Percentiles rank a stretch among this genome's conserved stretches.
These are phyloP conservation scores for Nyleta sp. DNA, from an alignment of 2,888 invertebrate genomes.

Conservation along the genomic window DNA sequence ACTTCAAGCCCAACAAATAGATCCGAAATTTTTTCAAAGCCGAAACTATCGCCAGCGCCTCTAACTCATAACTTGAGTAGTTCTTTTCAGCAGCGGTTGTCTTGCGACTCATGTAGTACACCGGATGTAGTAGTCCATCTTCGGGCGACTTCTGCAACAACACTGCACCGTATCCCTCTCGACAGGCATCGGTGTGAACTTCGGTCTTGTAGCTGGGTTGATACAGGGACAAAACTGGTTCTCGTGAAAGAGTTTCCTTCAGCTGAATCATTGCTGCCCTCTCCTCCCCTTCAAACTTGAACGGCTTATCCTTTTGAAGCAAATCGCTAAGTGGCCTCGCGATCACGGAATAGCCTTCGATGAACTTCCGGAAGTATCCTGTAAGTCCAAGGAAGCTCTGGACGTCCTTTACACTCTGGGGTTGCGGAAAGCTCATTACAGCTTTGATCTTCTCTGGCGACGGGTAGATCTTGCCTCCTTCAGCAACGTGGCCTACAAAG, in stretches of 20 bases:
- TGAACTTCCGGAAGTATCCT: background rate
- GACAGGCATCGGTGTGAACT: constrained; percentile 36
- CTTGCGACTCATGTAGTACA: constrained; percentile 24
- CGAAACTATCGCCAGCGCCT: constrained; percentile 24
- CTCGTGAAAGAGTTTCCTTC: background rate
- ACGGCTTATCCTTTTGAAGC: no score
- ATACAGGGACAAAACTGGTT: constrained; percentile 15
- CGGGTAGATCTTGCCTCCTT: constrained; percentile 36
- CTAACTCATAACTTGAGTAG: constrained; percentile 51
- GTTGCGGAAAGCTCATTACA: constrained; percentile 27
- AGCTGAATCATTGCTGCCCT: background rate
- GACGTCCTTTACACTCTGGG: constrained; percentile 11
- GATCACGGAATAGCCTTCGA: background rate
- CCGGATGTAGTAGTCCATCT: constrained; percentile 11
- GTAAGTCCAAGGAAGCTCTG: constrained; percentile 41
- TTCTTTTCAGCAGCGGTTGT: constrained; percentile 12
- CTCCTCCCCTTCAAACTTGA: constrained; percentile 14
- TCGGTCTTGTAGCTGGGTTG: background rate
- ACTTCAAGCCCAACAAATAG: constrained; percentile 27
- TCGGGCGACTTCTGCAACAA: constrained; percentile 21
- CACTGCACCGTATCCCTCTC: constrained; percentile 31
- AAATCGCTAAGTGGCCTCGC: constrained; percentile 16
- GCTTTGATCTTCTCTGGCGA: constrained; percentile 38
- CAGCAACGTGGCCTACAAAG: constrained; percentile 34
- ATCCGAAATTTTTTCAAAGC: constrained; percentile 26